Evolutionary conservation across 2,888 invertebrate species (phyloP).

Genomic region (Aethes cnicana): DNA sequence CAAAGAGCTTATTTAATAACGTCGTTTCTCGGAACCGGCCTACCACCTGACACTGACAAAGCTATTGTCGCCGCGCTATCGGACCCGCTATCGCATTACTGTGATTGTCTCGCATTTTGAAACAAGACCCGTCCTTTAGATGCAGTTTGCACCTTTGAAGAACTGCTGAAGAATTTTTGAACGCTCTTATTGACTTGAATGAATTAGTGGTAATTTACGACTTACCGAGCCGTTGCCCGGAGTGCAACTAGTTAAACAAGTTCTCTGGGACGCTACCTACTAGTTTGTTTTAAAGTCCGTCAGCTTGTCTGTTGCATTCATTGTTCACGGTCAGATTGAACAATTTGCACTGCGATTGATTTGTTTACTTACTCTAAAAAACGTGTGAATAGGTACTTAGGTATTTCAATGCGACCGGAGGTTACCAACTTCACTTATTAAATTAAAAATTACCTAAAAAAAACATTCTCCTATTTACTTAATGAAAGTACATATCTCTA

Average conservation of each 20-base stretch:
- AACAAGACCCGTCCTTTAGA: conserved; percentile 15
- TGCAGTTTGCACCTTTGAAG: conserved; percentile 17
- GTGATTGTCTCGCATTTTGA: conserved; percentile 22
- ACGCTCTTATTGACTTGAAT: conserved; percentile 1
- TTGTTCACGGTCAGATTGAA: not conserved
- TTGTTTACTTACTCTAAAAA: not conserved
- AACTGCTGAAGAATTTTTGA: conserved; percentile 1
- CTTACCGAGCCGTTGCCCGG: conserved; percentile 3
- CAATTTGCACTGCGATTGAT: too few species aligned
- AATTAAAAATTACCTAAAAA: too few species aligned
- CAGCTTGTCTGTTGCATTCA: conserved; percentile 9
- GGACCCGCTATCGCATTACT: conserved; percentile 24
- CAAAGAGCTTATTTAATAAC: conserved; percentile 55
- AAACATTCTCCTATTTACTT: too few species aligned
- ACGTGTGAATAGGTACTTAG: not conserved
- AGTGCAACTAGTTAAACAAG: conserved; percentile 18
- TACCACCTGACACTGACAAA: conserved; percentile 47
- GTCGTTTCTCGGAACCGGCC: conserved; percentile 59
- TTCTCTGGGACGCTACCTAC: conserved; percentile 11
- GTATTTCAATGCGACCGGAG: too few species aligned
- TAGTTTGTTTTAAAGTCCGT: conserved; percentile 1
- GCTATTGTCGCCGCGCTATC: conserved; percentile 49
- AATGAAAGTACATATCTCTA: too few species aligned
- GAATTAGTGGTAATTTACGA: conserved; percentile 12
- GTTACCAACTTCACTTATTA: too few species aligned